Base-by-base conservation (phyloP, 2,797 vertebrate genomes). In the Dendrocincla tyrannina region DNA sequence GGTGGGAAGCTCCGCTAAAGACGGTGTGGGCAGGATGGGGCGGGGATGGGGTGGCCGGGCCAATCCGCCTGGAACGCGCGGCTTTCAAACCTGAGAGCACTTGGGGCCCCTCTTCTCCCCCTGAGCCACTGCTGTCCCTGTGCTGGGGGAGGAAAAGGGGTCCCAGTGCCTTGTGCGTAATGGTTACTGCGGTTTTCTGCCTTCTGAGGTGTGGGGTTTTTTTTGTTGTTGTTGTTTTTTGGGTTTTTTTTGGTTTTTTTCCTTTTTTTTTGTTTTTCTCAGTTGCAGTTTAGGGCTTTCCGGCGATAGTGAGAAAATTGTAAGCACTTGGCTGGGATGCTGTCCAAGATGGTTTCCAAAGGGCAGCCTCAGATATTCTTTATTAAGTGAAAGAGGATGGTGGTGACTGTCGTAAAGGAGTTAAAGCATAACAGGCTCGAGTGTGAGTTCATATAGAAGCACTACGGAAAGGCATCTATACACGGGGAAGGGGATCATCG, bases 131-230 rank as follows among this genome's bases (percentile, higher is more conserved):
- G 9, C 4, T 13, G 6, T 1, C 7, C 10, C 8, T 1, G 0
- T 0, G 8, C 2, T 2, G 2, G 1, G 2, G 12, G 1, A 4
- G 8, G 2, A 2, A 17, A 9, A 5, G 3, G 3, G 1, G 1
- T 3, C 19, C 2, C 0, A 2, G 7, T 0, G 4, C 5, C 4
- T 32, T 3, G 3, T 2, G 12, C 0, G 0, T 2, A 2, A 8
- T 0, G 6, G 1, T 1, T 12, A 5, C 2, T 59, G 35, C 9
- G 1, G 1, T 13, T 15, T 27, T 8, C 13, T 46, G 11, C 4
- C 7, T 25, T 1, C 1, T 7, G 2, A 2, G 4, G 3, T 4
- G n/a, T n/a, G n/a, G n/a, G n/a, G n/a, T n/a, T n/a, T n/a, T n/a
- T n/a, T n/a, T n/a, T n/a, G n/a, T n/a, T n/a, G n/a, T n/a, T n/a